phyloP scores from a whole-genome alignment of 37 sponge, comb jelly and placozoan species.

The Aphrocallistes beatrix region DNA sequence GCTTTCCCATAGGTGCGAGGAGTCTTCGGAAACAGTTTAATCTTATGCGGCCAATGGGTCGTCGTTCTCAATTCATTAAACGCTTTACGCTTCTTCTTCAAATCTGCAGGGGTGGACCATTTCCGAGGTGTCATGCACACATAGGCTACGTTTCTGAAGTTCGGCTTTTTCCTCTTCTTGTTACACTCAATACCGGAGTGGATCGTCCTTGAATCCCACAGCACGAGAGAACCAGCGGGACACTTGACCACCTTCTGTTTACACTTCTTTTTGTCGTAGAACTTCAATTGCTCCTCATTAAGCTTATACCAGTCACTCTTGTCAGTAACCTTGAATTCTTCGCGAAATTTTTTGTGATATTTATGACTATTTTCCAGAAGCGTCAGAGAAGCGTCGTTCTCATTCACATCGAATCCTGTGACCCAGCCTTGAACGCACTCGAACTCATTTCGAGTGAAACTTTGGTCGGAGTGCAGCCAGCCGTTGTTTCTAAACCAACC shows the following conservation, averaged over 20 bases:
- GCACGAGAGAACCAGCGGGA: not conserved
- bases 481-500: not conserved
- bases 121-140: not conserved
- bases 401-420: not conserved
- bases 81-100: not conserved
- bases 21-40: not conserved
- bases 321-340: not conserved
- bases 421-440: not conserved
- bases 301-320: not conserved
- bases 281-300: not conserved
- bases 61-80: not conserved
- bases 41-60: not conserved
- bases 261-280: not conserved
- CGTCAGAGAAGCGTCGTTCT: not conserved
- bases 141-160: not conserved
- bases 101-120: not conserved
- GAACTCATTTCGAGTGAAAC: not conserved
- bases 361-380: not conserved
- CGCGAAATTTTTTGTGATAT: not conserved
- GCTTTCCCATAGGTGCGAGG: not conserved
- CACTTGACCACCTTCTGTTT: not conserved
- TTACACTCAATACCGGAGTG: not conserved
- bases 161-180: not conserved
- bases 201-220: not conserved
- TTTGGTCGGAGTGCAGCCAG: not conserved